Evolutionary conservation across 2,797 vertebrate species (phyloP).

Genomic region (Etheostoma nigrum): DNA sequence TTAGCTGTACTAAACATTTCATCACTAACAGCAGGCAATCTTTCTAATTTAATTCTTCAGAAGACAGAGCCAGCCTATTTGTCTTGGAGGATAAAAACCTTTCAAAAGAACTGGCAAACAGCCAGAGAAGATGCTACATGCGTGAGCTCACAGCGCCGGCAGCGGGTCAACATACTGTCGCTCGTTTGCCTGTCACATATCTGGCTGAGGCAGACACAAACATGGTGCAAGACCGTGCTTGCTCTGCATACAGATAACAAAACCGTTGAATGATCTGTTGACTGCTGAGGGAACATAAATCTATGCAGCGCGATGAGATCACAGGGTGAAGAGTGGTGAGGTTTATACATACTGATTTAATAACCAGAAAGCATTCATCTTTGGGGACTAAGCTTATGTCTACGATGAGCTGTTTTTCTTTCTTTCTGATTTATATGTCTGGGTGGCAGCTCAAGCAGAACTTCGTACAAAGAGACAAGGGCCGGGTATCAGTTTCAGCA

Average conservation of each 20-base stretch:
- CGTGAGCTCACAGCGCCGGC: background rate
- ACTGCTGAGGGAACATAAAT: conserved; percentile 9
- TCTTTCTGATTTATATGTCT: background rate
- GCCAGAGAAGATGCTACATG: conserved; percentile 4
- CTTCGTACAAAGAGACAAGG: background rate
- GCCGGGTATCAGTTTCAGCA: background rate
- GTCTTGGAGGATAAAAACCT: conserved; percentile 37
- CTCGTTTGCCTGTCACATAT: conserved; percentile 27
- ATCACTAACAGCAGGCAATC: background rate
- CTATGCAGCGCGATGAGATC: conserved; percentile 11
- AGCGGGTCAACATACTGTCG: conserved; percentile 26
- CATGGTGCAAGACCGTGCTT: conserved; percentile 40
- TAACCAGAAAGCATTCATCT: conserved; percentile 15
- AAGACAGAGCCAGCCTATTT: conserved; percentile 3
- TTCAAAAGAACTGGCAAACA: conserved; percentile 41
- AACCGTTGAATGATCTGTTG: background rate
- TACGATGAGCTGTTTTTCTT: background rate
- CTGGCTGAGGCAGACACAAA: conserved; percentile 13
- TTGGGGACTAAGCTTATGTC: background rate
- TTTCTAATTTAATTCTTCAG: conserved; percentile 8
- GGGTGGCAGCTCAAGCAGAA: background rate
- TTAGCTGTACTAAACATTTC: background rate
- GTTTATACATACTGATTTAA: conserved; percentile 22
- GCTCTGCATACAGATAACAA: conserved; percentile 33
- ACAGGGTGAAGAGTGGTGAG: background rate